Base-by-base conservation (phyloP, 2,797 vertebrate species). In the Rhinichthys osculus region DNA sequence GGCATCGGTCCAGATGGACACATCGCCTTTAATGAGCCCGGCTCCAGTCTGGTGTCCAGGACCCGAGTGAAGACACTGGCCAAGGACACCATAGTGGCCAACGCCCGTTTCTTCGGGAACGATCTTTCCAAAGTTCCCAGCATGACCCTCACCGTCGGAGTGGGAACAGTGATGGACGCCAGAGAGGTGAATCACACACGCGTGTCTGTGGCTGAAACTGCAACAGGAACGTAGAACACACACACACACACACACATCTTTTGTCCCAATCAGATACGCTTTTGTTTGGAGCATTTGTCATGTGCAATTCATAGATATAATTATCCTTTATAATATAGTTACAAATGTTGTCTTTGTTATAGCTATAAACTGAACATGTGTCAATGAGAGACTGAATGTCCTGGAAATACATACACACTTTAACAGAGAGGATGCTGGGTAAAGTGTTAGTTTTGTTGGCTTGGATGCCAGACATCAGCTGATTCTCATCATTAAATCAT, bases 1-100 rank as follows among this genome's bases (percentile, higher is more conserved):
- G 98, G 98, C 85, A 99, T 99, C 0, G 98, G 98, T 87, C 98
- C 98, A 0, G 98, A 99, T 0, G 98, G 98, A 69, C 98, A 99
- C 93, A 97, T 99, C 74, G 98, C 98, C 86, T 99, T 99, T 93
- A 99, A 99, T 17, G 98, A 99, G 89, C 98, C 98, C 0, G 98
- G 98, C 3, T 99, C 98, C 6, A 99, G 98, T 80, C 52, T 99
- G 86, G 96, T 95, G 40, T 99, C 98, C 69, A 96, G 98, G 90
- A 99, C 98, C 0, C 95, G 98, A 71, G 97, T 99, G 87, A 99
- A 99, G 93, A 99, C 98, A 0, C 87, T 99, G 92, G 98, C 98
- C 77, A 96, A 96, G 92, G 98, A 99, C 91, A 99, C 98, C 0
- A 99, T 99, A 44, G 91, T 98, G 87, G 98, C 98, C 62, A 99